phyloP scores from a whole-genome alignment of 2,888 invertebrate species.

The Polyploca ridens region DNA sequence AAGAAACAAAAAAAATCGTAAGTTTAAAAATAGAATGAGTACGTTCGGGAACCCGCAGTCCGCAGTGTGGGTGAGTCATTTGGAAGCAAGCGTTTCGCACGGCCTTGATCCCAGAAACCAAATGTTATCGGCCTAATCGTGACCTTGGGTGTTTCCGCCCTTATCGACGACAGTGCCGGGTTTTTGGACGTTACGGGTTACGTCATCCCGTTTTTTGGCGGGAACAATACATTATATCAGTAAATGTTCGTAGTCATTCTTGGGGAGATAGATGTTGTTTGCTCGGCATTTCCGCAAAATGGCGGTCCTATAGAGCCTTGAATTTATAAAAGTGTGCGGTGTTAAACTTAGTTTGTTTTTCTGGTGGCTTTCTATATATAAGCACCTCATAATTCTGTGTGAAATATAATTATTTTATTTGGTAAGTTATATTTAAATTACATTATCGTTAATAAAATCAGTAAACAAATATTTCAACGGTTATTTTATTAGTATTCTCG shows the following conservation, averaged over 20 bases:
- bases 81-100: conserved; percentile 24
- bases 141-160: conserved; percentile 51
- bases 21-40: conserved; percentile 1
- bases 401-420: too few species aligned
- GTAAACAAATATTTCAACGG: too few species aligned
- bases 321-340: not conserved
- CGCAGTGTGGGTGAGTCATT: conserved; percentile 23
- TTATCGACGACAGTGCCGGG: conserved; percentile 38
- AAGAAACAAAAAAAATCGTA: not conserved
- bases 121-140: conserved; percentile 24
- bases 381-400: too few species aligned
- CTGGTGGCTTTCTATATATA: too few species aligned
- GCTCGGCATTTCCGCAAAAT: not conserved
- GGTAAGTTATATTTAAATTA: too few species aligned
- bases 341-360: too few species aligned
- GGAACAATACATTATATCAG: conserved; percentile 5
- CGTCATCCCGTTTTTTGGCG: conserved; percentile 18
- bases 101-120: conserved; percentile 40
- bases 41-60: conserved; percentile 3
- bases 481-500: not conserved
- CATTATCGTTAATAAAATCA: not conserved
- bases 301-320: not conserved
- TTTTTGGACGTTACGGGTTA: conserved; percentile 23
- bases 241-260: not conserved
- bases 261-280: conserved; percentile 10